phyloP scores from a whole-genome alignment of 92 coral and sea anemone species.

The Parazoanthus atlanticus region DNA sequence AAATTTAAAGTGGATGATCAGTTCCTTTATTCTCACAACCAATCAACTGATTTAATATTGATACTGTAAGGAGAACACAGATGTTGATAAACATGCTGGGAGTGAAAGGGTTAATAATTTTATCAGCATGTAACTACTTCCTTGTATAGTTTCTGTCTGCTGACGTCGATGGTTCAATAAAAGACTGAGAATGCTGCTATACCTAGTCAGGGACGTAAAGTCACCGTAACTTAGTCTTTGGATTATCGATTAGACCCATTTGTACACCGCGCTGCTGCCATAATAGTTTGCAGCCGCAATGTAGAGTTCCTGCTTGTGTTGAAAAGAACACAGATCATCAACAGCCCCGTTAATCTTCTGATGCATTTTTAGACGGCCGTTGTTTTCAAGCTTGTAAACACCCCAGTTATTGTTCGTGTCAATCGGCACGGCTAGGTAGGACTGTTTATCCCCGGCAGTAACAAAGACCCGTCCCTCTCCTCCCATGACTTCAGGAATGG shows the following conservation, averaged over 20 bases:
- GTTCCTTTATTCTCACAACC: too few species aligned
- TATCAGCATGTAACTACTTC: neutral
- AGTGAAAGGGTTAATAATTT: too few species aligned
- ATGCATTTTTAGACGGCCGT: conserved; percentile 1
- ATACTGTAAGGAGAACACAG: too few species aligned
- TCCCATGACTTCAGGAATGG: neutral
- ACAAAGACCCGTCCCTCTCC: neutral
- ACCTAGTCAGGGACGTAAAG: neutral
- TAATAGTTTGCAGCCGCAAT: conserved; percentile 2
- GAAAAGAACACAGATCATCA: neutral
- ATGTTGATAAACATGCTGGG: too few species aligned
- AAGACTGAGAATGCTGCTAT: neutral
- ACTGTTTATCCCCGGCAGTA: neutral
- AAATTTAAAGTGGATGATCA: too few species aligned
- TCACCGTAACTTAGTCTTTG: too few species aligned
- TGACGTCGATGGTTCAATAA: neutral
- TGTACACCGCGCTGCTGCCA: conserved; percentile 16
- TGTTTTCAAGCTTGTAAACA: neutral
- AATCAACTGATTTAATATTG: too few species aligned
- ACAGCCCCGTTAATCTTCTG: neutral
- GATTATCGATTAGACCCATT: neutral
- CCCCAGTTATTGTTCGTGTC: neutral
- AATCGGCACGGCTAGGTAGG: neutral
- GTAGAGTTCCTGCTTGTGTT: neutral
- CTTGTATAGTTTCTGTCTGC: neutral